Conservation (phyloP, 2,888 invertebrate species). For the Celastrina argiolus region DNA sequence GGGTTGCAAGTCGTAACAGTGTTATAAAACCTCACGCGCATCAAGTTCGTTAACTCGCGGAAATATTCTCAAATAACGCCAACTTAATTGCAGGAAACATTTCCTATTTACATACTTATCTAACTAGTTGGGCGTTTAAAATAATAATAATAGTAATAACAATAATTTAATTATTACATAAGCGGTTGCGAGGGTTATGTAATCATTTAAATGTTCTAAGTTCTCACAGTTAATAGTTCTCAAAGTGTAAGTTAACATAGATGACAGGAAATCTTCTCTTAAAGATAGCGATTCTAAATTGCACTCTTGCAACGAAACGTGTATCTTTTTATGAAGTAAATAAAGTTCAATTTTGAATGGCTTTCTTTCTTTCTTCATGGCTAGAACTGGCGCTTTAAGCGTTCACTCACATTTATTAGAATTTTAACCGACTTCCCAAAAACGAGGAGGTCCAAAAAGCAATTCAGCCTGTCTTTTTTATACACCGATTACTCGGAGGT, state of each 20-base stretch:
- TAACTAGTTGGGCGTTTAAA: not conserved
- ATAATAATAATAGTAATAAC: not conserved
- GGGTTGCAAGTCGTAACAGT: not conserved
- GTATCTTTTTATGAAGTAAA: too few species aligned
- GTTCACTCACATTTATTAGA: too few species aligned
- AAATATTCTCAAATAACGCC: not conserved
- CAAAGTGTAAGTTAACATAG: not conserved
- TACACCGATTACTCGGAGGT: too few species aligned
- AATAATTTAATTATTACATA: not conserved
- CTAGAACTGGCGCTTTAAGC: too few species aligned
- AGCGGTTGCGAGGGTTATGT: not conserved
- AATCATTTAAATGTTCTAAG: not conserved
- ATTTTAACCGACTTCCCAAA: too few species aligned
- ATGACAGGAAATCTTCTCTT: not conserved
- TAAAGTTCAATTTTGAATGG: too few species aligned
- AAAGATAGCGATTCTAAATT: too few species aligned
- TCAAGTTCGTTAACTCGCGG: slow-evolving; percentile 14
- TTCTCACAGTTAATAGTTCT: not conserved
- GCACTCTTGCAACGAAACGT: too few species aligned
- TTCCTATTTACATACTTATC: slow-evolving; percentile 22
- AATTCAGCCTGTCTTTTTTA: too few species aligned
- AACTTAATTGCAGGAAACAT: not conserved
- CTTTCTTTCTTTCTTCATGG: too few species aligned
- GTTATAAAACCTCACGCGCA: not conserved
- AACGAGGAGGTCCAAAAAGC: too few species aligned